Conservation (phyloP, 1,140 invertebrate species). For the Drosophila miranda region DNA sequence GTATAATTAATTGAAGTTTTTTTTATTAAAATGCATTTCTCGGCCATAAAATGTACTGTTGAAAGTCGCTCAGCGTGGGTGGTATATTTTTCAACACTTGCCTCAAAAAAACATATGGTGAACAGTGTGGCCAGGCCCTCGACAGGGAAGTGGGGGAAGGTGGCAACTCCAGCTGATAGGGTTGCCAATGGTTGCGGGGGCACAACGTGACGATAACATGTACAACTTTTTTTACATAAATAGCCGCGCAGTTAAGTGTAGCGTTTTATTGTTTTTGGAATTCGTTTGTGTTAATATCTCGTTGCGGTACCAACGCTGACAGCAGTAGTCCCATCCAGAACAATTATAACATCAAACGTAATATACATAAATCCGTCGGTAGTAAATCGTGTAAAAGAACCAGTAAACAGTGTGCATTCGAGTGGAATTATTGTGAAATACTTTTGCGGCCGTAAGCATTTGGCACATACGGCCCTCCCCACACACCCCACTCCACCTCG, state of each 20-base stretch:
- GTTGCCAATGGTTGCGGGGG: background rate
- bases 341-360: slow-evolving; percentile 12
- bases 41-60: background rate
- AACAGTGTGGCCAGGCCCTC: too few relatives aligned
- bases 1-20: too few relatives aligned
- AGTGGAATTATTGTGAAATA: slow-evolving; percentile 53
- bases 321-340: slow-evolving; percentile 11
- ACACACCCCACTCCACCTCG: slow-evolving; percentile 5
- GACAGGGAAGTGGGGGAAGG: background rate
- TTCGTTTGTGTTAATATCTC: slow-evolving; percentile 54
- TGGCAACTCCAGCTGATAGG: background rate
- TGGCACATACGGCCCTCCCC: slow-evolving; percentile 4
- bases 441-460: slow-evolving; percentile 31
- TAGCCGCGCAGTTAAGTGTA: slow-evolving; percentile 51
- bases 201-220: slow-evolving; percentile 9
- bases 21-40: background rate
- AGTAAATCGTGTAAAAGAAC: slow-evolving; percentile 9
- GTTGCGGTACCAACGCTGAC: slow-evolving; percentile 29
- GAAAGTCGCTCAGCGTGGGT: too few relatives aligned
- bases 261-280: slow-evolving; percentile 55
- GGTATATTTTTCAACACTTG: too few relatives aligned
- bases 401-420: slow-evolving; percentile 8
- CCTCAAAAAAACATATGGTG: too few relatives aligned
- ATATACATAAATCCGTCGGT: background rate
- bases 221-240: slow-evolving; percentile 35